Evolutionary conservation across 2,113 vertebrate genomes (phyloP).

Genomic region (Neogobius melanostomus): DNA sequence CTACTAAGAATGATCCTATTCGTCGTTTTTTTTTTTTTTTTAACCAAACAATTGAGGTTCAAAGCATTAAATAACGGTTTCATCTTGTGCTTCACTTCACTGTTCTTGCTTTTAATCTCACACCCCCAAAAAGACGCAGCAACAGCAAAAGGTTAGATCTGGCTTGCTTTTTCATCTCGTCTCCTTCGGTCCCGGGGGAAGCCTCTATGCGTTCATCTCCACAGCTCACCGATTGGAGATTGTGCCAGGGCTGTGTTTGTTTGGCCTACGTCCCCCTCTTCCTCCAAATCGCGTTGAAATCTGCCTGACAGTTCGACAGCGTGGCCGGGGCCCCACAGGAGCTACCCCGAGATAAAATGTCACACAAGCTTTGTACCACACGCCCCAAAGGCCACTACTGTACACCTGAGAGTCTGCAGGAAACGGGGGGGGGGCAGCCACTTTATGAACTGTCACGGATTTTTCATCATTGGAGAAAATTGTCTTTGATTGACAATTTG

Average conservation of each 20-base stretch:
- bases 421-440: background rate
- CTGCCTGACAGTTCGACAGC: constrained; percentile 74
- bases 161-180: constrained; percentile 74
- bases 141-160: constrained; percentile 73
- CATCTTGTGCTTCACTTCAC: constrained; percentile 51
- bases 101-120: constrained; percentile 72
- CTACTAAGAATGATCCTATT: constrained; percentile 51
- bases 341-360: constrained; percentile 75
- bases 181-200: constrained; percentile 64
- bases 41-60: constrained; percentile 11
- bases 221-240: constrained; percentile 62
- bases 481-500: constrained; percentile 36
- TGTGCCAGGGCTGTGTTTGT: constrained; percentile 73
- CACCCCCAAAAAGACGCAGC: constrained; percentile 57
- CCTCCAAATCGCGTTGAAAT: constrained; percentile 62
- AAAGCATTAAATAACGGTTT: constrained; percentile 49
- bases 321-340: constrained; percentile 67
- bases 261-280: constrained; percentile 65
- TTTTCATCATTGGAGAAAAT: constrained; percentile 46
- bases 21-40: constrained; percentile 38
- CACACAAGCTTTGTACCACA: constrained; percentile 70
- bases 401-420: constrained; percentile 59
- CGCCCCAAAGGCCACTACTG: constrained; percentile 45
- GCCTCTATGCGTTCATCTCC: constrained; percentile 53
- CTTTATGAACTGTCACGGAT: constrained; percentile 17